These are phyloP conservation scores for Synanthedon formicaeformis DNA, from an alignment of 2,888 invertebrate genomes.

Conservation along the genomic window DNA sequence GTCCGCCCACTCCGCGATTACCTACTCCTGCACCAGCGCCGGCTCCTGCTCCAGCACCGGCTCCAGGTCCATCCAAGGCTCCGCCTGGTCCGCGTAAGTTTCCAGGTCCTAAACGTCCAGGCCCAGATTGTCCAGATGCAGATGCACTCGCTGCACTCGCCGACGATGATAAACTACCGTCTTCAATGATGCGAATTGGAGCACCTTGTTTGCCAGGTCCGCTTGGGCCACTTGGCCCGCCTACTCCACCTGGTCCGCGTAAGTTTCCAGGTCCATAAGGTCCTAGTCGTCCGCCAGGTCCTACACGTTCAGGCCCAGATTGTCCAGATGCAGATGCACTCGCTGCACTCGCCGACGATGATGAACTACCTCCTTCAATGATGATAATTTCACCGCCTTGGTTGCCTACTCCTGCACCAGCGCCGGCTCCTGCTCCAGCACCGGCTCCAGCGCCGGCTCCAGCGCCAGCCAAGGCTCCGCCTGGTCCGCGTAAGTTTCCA, in stretches of 20 bases:
- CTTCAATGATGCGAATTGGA: conserved; percentile 8
- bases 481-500: conserved; percentile 1
- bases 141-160: neutral
- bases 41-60: too few species aligned
- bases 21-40: neutral
- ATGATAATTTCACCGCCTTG: too few species aligned
- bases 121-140: too few species aligned
- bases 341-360: too few species aligned
- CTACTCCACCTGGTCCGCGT: neutral
- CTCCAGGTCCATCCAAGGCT: too few species aligned
- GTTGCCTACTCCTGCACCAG: conserved; percentile 6
- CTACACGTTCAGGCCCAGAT: too few species aligned
- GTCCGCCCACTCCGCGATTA: neutral
- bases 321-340: too few species aligned
- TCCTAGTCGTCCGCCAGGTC: too few species aligned
- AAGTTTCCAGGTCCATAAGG: neutral
- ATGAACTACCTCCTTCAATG: too few species aligned
- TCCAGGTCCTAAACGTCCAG: neutral
- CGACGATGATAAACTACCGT: conserved; percentile 2
- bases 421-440: too few species aligned
- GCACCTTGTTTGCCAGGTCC: conserved; percentile 1
- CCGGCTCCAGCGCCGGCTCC: conserved; percentile 5
- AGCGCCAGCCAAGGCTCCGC: neutral
- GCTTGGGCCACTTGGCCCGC: neutral
- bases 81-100: conserved; percentile 1